A percentile compares a stretch with the other conserved stretches of the same genome.
Conservation (phyloP, 1,140 invertebrate genomes). For the Piezodorus guildinii region DNA sequence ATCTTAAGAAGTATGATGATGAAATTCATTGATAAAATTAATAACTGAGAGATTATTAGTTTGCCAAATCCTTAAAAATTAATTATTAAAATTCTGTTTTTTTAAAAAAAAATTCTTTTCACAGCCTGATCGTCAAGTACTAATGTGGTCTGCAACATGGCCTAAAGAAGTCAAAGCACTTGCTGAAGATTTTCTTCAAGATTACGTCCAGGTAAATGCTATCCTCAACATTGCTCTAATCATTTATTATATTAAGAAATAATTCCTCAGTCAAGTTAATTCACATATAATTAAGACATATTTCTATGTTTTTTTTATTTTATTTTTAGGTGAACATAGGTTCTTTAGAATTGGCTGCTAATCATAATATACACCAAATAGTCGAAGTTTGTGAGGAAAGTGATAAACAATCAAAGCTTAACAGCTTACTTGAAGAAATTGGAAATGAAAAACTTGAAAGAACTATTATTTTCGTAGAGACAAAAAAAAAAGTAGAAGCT, state of each 20-base stretch:
- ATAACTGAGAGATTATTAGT: too few species aligned
- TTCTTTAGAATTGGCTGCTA: slow-evolving; percentile 80
- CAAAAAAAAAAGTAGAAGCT: slow-evolving; percentile 92
- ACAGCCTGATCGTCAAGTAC: slow-evolving; percentile 78
- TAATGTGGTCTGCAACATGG: slow-evolving; percentile 99
- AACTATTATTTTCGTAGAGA: slow-evolving; percentile 94
- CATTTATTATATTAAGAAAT: too few species aligned
- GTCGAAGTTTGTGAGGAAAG: slow-evolving; percentile 85
- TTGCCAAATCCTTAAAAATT: too few species aligned
- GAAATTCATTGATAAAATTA: too few species aligned
- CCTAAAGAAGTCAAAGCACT: slow-evolving; percentile 88
- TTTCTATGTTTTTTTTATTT: too few species aligned
- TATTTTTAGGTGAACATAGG: slow-evolving; percentile 66
- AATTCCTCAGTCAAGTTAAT: too few species aligned
- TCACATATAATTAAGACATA: too few species aligned
- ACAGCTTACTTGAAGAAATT: slow-evolving; percentile 62
- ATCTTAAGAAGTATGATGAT: too few species aligned
- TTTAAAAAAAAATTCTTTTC: slow-evolving; percentile 26
- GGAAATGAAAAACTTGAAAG: slow-evolving; percentile 79
- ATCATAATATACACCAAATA: slow-evolving; percentile 95
- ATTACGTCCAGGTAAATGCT: slow-evolving; percentile 37
- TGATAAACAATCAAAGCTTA: slow-evolving; percentile 66
- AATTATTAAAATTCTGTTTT: too few species aligned
- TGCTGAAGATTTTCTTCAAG: slow-evolving; percentile 83
- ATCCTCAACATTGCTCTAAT: too few species aligned